Evolutionary conservation across 37 sponge, comb jelly and placozoan genomes (phyloP), one percentile per base, ranked within the genome.

Genomic region (Chondrilla cf. caribensis): DNA sequence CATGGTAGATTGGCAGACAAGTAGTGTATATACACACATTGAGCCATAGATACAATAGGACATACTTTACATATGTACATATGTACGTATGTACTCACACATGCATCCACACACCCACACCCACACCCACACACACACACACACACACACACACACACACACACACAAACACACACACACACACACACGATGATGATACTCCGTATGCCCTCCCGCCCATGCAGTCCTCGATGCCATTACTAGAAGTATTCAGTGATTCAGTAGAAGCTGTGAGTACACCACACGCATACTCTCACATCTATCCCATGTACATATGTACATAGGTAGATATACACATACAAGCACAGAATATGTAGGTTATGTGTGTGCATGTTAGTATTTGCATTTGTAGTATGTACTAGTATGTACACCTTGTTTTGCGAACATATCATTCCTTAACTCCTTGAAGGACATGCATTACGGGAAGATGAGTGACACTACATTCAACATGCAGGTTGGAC

Each of bases 401-500:
- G 51, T 47, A 6, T 47, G 11, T 11, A 47, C 11, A 11, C 51
- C 51, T 47, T 11, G 6, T n/a, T n/a, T n/a, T n/a, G n/a, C n/a
- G n/a, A n/a, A n/a, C n/a, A n/a, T n/a, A n/a, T n/a, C n/a, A n/a
- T n/a, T n/a, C n/a, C n/a, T n/a, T n/a, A n/a, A n/a, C 67, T 26
- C 7, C 77, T 38, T 58, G 35, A 58, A 87, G 87, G 87, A 87
- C 60, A 38, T 81, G 43, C 66, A 66, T 25, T 84, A 47, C 73
- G 89, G 84, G 9, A 51, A 41, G 38, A 84, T 54, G 11, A 47
- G 78, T 40, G 80, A 89, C 55, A 76, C 64, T 14, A 89, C 89
- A 2, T 89, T 59, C 81, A 89, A 80, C 77, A n/a, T 84, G 2
- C 81, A 89, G 42, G 81, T 84, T 0, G 66, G 65, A 55, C 51